These are phyloP conservation scores for Astropecten irregularis DNA, from an alignment of 53 echinoderm and acorn worm genomes.

Conservation along the genomic window DNA sequence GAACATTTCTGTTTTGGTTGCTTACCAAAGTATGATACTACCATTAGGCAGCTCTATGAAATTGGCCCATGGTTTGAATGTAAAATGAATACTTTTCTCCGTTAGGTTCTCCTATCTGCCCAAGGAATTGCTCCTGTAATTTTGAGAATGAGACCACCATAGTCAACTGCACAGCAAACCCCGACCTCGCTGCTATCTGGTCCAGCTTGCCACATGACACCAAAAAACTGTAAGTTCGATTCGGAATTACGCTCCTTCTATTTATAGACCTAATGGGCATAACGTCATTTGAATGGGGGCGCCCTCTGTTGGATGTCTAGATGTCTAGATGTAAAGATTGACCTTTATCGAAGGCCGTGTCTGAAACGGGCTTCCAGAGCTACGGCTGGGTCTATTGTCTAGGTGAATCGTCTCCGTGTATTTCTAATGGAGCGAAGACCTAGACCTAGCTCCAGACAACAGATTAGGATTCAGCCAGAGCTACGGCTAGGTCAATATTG, in stretches of 20 bases:
- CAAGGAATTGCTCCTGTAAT: constrained; percentile 7
- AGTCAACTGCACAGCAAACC: constrained; percentile 3
- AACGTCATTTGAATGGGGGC: no score
- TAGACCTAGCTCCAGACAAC: no score
- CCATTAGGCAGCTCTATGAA: no score
- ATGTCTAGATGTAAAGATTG: neutral
- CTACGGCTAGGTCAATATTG: no score
- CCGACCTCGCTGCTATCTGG: neutral
- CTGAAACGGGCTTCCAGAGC: neutral
- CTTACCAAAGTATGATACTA: no score
- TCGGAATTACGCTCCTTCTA: no score
- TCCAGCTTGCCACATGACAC: neutral
- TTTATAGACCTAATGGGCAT: no score
- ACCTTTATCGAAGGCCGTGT: neutral
- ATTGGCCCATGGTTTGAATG: no score
- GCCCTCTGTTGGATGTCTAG: no score
- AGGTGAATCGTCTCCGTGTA: neutral
- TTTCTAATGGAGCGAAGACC: no score
- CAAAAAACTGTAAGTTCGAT: constrained; percentile 12
- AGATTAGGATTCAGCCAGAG: no score
- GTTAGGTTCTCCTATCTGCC: neutral
- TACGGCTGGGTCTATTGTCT: neutral
- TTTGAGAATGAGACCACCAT: neutral
- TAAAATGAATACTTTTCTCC: neutral
- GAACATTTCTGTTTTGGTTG: no score